Percentiles rank a stretch among this genome's conserved stretches.
Conservation (phyloP, 2,113 vertebrate species). For the Proteles cristata region DNA sequence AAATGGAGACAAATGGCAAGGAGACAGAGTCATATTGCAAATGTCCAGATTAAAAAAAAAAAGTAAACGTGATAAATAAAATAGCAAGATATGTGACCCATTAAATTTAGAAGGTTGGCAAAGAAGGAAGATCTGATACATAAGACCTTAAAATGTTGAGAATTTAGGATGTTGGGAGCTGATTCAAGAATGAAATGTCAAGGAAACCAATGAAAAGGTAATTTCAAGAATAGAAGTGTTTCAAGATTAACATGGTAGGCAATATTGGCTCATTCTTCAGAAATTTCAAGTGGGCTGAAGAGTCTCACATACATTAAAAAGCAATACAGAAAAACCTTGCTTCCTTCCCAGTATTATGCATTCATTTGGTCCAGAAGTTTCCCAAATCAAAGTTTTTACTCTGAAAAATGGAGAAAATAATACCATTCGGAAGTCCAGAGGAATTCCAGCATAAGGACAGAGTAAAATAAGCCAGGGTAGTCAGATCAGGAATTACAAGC, state of each 20-base stretch:
- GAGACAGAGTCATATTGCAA: neutral
- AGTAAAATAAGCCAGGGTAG: neutral
- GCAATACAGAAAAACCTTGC: neutral
- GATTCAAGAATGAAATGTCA: neutral
- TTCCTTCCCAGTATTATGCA: neutral
- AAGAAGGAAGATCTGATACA: neutral
- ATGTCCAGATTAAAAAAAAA: neutral
- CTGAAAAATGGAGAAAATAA: neutral
- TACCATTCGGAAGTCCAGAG: neutral
- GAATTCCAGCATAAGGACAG: neutral
- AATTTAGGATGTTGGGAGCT: neutral
- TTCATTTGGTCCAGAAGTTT: neutral
- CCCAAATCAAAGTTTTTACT: neutral
- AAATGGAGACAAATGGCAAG: neutral
- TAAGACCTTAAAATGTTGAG: neutral
- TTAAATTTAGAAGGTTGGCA: neutral
- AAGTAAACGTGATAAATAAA: neutral
- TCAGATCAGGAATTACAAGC: neutral
- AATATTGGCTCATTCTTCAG: neutral
- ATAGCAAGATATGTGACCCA: neutral
- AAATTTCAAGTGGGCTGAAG: neutral
- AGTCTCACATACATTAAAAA: neutral
- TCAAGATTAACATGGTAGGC: neutral
- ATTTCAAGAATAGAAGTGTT: neutral
- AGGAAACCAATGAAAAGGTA: neutral